These are phyloP conservation scores for Pristionchus exspectatus DNA, from an alignment of 2,888 invertebrate species.

Conservation along the genomic window DNA sequence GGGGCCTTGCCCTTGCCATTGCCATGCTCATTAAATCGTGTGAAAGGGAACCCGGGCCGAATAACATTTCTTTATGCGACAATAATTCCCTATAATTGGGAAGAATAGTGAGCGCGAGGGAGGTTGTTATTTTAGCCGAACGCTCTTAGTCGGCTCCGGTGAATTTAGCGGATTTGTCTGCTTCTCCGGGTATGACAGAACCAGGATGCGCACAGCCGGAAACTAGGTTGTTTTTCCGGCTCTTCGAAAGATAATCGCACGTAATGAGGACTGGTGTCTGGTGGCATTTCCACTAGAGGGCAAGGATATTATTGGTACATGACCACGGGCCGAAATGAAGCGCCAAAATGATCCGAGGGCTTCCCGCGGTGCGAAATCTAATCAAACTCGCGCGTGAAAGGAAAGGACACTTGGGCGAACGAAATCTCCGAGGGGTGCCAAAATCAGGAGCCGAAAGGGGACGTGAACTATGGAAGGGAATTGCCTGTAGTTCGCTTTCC, in stretches of 20 bases:
- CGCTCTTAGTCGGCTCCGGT: background rate
- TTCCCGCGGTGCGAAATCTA: constrained; percentile 14
- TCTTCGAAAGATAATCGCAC: background rate
- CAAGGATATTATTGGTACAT: background rate
- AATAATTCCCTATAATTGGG: background rate
- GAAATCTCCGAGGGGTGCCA: background rate
- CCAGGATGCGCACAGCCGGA: background rate
- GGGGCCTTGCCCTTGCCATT: background rate
- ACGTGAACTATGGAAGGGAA: background rate
- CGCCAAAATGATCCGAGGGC: background rate
- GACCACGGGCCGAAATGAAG: background rate
- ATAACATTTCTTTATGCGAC: background rate
- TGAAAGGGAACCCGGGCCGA: background rate
- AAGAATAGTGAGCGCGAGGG: background rate
- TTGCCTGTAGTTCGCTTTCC: background rate
- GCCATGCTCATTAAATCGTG: background rate
- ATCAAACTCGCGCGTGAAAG: background rate
- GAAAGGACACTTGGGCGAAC: background rate
- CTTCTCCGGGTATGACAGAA: background rate
- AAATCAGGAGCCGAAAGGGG: background rate
- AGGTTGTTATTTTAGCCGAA: background rate
- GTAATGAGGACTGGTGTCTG: constrained; percentile 1
- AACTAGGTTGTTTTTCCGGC: background rate
- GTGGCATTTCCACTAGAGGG: background rate
- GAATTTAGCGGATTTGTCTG: background rate